Evolutionary conservation across 30 jellyfish, hydroid and myxozoan species (phyloP), one percentile per base, ranked within the genome.

Genomic region (Aurelia coerulea): DNA sequence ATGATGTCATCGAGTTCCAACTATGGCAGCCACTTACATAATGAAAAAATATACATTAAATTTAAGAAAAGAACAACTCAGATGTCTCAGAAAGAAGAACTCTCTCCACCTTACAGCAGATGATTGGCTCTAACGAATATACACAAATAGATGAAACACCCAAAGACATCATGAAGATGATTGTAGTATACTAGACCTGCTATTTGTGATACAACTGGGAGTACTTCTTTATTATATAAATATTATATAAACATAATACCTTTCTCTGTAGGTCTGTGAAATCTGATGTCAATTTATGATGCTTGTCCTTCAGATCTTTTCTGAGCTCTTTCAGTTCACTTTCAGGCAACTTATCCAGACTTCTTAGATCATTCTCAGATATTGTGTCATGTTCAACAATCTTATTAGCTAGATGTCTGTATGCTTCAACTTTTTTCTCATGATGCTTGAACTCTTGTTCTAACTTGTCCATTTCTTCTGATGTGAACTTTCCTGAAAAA

Each of bases 371-470:
- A 78, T 87, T 87, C 0, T 87, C 96, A 29, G 96, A 87, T 31
- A 87, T 87, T 10, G 90, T 35, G 52, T 76, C 96, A 87, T 87
- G 90, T 1, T 78, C 83, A 32, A 54, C 82, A 58, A 87, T 87
- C 51, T 62, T 53, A 41, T 77, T 68, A 10, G 96, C 90, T 13
- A 87, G 15, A 17, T 63, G 31, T 37, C 88, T 76, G 81, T 87
- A 87, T 1, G 68, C 96, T 59, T 87, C 88, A 35, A 87, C 67
- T 64, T 56, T 76, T 59, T 77, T 78, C 70, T 87, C 96, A 52
- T 87, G 96, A 42, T 87, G 90, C 65, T 87, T 69, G 76, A 87
- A 78, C 32, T 87, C 96, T 41, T 87, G 71, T 34, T 87, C 84
- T 63, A 87, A 63, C 11, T 65, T 29, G 5, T 67, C 96, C 51